Base-by-base conservation (phyloP, 2,113 vertebrate genomes). In the Hypomesus transpacificus region DNA sequence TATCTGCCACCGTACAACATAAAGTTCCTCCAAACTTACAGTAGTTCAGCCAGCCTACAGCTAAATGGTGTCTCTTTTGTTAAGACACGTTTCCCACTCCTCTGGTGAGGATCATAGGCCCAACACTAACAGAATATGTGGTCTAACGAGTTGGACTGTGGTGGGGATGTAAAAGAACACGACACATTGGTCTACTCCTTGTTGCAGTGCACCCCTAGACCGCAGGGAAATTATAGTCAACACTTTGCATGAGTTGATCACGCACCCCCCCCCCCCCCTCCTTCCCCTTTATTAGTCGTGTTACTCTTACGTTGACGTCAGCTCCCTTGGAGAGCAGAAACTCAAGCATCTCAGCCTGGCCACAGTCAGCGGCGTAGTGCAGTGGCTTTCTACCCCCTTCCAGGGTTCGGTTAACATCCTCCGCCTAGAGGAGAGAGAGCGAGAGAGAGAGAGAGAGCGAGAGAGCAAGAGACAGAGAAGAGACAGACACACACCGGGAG, bases 301-400 rank as follows among this genome's bases (percentile, higher is more conserved):
- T 21, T 66, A 65, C 75, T 90, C 94, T 84, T 93, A 99, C 97
- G 66, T 99, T 96, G 81, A 99, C 88, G 76, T 99, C 94, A 58
- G 97, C 97, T 89, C 96, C 97, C 90, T 93, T 95, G 75, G 95
- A 93, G 71, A 99, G 89, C 69, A 99, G 94, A 77, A 92, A 98
- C 75, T 95, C 92, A 85, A 97, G 75, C 70, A 98, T 92, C 68
- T 96, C 94, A 50, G 86, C 82, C 52, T 98, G 96, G 66, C 97
- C 97, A 60, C 92, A 96, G 86, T 99, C 97, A 39, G 94, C 94
- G 73, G 96, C 96, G 46, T 94, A 94, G 84, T 99, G 97, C 83
- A 99, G 91, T 75, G 97, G 96, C 82, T 93, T 96, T 76, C 97
- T 93, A 31, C 96, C 97, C 26, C 93, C 92, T 66, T 96, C 92